Evolutionary conservation across 2,888 invertebrate species (phyloP), one percentile per base, ranked within the genome.

Genomic region (Drosophila neutralis): DNA sequence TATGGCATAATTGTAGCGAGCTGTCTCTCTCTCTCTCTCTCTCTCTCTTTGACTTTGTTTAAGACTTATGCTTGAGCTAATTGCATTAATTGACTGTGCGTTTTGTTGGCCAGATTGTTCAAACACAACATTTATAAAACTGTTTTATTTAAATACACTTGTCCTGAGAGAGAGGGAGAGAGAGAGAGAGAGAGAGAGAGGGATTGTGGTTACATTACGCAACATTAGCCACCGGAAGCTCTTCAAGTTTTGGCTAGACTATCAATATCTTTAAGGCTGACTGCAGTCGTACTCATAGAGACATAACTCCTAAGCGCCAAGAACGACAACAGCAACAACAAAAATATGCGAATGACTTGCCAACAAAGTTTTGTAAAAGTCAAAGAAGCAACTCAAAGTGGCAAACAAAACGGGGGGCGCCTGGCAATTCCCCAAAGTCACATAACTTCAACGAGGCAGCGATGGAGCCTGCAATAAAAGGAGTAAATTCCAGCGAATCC

Each of bases 401-500:
- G 73, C 81, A 80, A 71, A 62, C 69, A 70, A 57, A 61, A 58
- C 38, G 59, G 56, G 24, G 63, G 49, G 63, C 38, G n/a, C 53
- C 62, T 61, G 65, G 27, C 76, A 76, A 90, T 90, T 90, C 87
- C 87, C 87, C 75, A 84, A 87, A 87, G 87, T 90, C 87, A 80
- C 80, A 87, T 87, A 90, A 90, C 87, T 90, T 75, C 77, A 62
- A 68, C 65, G 62, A 73, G 70, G 66, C 76, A 74, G 66, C 65
- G 29, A 62, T 27, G 27, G 27, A 24, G 53, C 33, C 42, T 29
- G 40, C 42, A 48, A 36, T 48, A 63, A 68, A 82, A 76, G 86
- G 74, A 85, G 85, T 82, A 80, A 87, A 89, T 82, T 89, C 77
- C 73, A 70, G 78, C 72, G 64, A 76, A 73, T 78, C 76, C 67